Evolutionary conservation across 2,888 invertebrate genomes (phyloP), one percentile per base, ranked within the genome.

Genomic region (Drosophila mayaguana): DNA sequence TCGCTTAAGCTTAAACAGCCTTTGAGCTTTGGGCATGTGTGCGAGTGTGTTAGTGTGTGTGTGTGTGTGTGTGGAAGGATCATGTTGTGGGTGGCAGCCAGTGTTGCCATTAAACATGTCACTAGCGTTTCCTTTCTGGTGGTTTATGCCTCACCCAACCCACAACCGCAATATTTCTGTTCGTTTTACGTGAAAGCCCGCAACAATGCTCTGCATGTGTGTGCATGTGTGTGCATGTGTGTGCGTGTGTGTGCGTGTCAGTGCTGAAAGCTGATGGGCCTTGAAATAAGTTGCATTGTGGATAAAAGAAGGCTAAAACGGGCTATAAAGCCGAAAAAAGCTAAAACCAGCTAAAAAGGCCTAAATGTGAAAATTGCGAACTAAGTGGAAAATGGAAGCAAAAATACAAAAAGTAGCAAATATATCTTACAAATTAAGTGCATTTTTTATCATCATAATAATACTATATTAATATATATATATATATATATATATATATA

Each of bases 61-160:
- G 38, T 25, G 38, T 54, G 53, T 38, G 38, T 54, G 54, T 38
- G 38, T 36, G 36, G 20, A 11, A 7, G 42, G 34, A 45, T 54
- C 51, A 46, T 46, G 42, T 18, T 45, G 12, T 11, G 55, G 45
- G 36, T 42, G 68, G 71, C 46, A 71, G 55, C 74, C 72, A 71
- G 72, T 78, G 78, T 81, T 81, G 84, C 84, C 84, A 84, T 84
- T 84, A 86, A 84, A 81, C 89, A 84, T 86, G 87, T 78, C 84
- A 83, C 76, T 69, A 73, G 75, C 66, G 84, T 63, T 74, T 80
- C 81, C 79, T 74, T 75, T 75, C 63, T 51, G 68, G 78, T 56
- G 89, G 84, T 72, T 69, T 56, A 57, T 28, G 42, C 59, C 48
- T 18, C 63, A 12, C 11, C 50, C 68, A 8, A 11, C 18, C 12